Evolutionary conservation across 2,888 invertebrate species (phyloP), one percentile per base, ranked within the genome.

Genomic region (Meandrusa payeni): DNA sequence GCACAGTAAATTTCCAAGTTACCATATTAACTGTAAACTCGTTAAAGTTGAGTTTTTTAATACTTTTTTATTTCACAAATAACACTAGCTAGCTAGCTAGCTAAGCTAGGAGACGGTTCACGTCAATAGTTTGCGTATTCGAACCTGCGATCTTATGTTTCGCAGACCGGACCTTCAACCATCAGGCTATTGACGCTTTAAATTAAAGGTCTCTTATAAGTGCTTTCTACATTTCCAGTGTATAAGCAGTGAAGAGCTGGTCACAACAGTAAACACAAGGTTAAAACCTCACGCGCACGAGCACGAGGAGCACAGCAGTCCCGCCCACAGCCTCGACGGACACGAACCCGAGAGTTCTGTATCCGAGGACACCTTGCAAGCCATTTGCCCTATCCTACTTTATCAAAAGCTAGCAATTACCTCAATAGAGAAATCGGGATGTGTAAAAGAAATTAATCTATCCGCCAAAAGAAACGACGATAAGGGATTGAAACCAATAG

Each of bases 341-440:
- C 65, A 72, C 33, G 61, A 74, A 7, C 26, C 41, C 13, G 67
- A 74, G 9, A 49, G 58, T 1, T 36, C 69, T 2, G 63, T 87
- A 39, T 65, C 74, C 5, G 56, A 74, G 28, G 58, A 64, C 20
- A 81, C 83, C 0, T 66, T 91, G 29, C 75, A 89, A 36, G 75
- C 90, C 19, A 75, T 93, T 20, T 94, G 93, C 55, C 94, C 93
- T 1, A 89, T 92, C 28, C 78, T 94, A 7, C 67, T 94, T 5
- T 93, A 93, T 65, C 92, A 93, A 56, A 81, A 93, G 62, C 69
- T 91, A 10, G 90, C 89, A 2, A 82, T 89, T 47, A 83, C 88
- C 0, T 88, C 85, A 6, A 64, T 81, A 40, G 90, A 90, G 53
- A 77, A 86, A 29, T 68, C 73, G 1, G 92, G 91, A 0, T 93